Evolutionary conservation across 2,888 invertebrate genomes (phyloP), one percentile per base, ranked within the genome.

Genomic region (Eilema depressum): DNA sequence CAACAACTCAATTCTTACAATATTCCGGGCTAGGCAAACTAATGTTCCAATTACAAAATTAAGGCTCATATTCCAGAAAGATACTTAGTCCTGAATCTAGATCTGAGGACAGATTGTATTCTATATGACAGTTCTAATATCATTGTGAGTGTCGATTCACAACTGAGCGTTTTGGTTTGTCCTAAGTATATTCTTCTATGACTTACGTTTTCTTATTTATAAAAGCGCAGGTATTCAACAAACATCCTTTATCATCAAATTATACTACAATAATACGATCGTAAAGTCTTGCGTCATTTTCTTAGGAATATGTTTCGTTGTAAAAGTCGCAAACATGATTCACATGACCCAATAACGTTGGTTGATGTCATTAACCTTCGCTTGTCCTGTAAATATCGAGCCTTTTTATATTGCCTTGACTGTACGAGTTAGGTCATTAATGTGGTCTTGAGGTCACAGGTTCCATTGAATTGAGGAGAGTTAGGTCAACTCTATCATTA

Each of bases 261-360:
- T 78, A 59, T 72, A 66, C 61, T 14, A 62, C 63, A 57, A 66
- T 28, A 53, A 74, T 64, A 60, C 2, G 28, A 63, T 73, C 65
- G 33, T 82, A 80, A 82, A 80, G 14, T 37, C 70, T 73, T 59
- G 71, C 70, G 75, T 74, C 75, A 78, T 20, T 72, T 81, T 79
- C 73, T 69, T 56, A 62, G 30, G 25, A 77, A 73, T 66, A 65
- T 26, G 53, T 53, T 23, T 33, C 47, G 63, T 68, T 63, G 68
- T 71, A 77, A 79, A 76, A 69, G 64, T 73, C 68, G 25, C 60
- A 72, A 74, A 69, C 69, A 41, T 79, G 83, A 83, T 63, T 75
- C 75, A 75, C 59, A 11, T 71, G 75, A 76, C 75, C 81, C 63
- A 75, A 73, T 75, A 73, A 71, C 28, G 53, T 23, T 17, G 20